Base-by-base conservation (phyloP, 2,113 vertebrate genomes). In the Canis aureus region DNA sequence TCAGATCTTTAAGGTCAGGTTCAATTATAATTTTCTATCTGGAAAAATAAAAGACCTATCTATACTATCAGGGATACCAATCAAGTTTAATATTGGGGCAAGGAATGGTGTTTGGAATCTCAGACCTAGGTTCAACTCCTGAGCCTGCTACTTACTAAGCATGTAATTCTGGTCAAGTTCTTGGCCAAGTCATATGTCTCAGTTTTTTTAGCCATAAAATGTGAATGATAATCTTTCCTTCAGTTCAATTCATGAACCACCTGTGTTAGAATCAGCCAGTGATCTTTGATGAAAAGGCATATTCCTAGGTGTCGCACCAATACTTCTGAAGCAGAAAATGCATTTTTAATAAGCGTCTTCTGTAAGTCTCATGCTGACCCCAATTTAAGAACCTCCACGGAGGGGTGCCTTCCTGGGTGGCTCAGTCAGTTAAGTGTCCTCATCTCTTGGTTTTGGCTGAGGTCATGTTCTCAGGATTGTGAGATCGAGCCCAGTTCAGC, bases 21-120 rank as follows among this genome's bases (percentile, higher is more conserved):
- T 97, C 49, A 27, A 23, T 76, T 93, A 67, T 59, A 79, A 73
- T 55, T 95, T 92, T 86, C 60, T 85, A 12, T 73, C 43, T 89
- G 79, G 67, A 79, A 94, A 87, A 60, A 85, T 53, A 82, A 83
- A 93, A 84, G 13, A 83, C 2, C 6, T 69, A 8, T 80, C 16
- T 96, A 0, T 38, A 76, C 85, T 15, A 91, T 19, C 49, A 91
- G 32, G 49, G 22, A 91, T 43, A 86, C 6, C 38, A 55, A 8
- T 84, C n/a, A 66, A 9, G 27, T 78, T 57, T 32, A 92, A 91
- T 43, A 53, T 60, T 32, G 17, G n/a, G 10, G 32, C 11, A 80
- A 22, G 35, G 11, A 53, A 83, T 25, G 9, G 25, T 25, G 4
- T 85, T 62, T 91, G n/a, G 85, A 25, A 85, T 94, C 81, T 95